Evolutionary conservation across 2,797 vertebrate genomes (phyloP).

Genomic region (Chromis chromis): DNA sequence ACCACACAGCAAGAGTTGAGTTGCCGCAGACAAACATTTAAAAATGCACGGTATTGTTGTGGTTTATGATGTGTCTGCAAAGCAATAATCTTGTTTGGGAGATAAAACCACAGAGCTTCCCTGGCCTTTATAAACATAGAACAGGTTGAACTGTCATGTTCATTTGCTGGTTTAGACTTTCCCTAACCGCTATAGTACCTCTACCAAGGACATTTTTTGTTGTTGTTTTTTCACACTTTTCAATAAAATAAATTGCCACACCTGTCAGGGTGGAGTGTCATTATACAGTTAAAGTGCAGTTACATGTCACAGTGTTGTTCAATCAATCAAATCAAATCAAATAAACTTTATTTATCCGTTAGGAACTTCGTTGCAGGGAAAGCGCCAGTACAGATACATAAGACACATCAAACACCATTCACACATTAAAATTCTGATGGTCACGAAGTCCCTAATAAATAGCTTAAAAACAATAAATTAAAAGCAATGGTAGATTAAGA

Average conservation of each 20-base stretch:
- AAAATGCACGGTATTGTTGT: background rate
- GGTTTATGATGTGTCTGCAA: background rate
- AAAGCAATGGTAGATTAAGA: too few species aligned
- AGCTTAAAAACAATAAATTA: too few species aligned
- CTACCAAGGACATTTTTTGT: too few species aligned
- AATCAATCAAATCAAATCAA: too few species aligned
- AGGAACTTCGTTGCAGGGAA: too few species aligned
- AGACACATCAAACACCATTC: too few species aligned
- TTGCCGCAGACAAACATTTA: background rate
- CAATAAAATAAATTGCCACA: background rate
- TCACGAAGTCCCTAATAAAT: too few species aligned
- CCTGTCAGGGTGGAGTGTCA: background rate
- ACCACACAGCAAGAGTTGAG: conserved; percentile 1
- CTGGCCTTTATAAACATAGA: background rate
- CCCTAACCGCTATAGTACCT: background rate
- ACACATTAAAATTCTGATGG: too few species aligned
- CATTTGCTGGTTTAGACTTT: background rate
- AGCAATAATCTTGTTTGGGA: background rate
- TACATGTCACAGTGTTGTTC: background rate
- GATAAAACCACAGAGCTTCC: background rate
- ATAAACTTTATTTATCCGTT: too few species aligned
- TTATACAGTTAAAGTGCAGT: background rate
- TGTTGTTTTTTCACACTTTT: background rate
- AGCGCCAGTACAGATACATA: too few species aligned
- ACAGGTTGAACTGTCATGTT: background rate